These are phyloP conservation scores for Nerophis lumbriciformis DNA, from an alignment of 2,113 vertebrate species.

Conservation along the genomic window DNA sequence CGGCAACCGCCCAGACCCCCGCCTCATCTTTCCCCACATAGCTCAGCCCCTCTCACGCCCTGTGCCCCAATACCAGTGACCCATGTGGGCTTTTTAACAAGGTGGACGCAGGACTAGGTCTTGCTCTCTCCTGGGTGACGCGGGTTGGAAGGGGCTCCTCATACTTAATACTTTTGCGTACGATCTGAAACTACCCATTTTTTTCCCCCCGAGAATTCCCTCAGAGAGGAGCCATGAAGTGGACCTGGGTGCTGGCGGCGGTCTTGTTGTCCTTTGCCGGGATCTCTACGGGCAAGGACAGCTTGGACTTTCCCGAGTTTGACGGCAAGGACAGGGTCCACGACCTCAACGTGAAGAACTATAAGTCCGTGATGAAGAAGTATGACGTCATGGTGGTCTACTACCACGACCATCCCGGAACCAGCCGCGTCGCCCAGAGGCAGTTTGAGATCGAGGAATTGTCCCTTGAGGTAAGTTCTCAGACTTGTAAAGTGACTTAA, in stretches of 20 bases:
- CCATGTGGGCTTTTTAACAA: slow-evolving; percentile 66
- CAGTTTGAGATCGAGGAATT: slow-evolving; percentile 87
- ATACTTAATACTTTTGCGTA: slow-evolving; percentile 24
- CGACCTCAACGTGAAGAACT: slow-evolving; percentile 82
- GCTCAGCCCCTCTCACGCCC: slow-evolving; percentile 63
- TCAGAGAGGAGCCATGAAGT: slow-evolving; percentile 70
- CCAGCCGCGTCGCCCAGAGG: slow-evolving; percentile 78
- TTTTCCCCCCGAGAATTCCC: not conserved
- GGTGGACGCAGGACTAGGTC: slow-evolving; percentile 68
- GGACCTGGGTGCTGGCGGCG: slow-evolving; percentile 70
- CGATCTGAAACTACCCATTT: slow-evolving; percentile 24
- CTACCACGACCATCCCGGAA: slow-evolving; percentile 81
- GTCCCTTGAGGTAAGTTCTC: slow-evolving; percentile 80
- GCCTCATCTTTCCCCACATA: slow-evolving; percentile 48
- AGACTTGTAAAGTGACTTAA: slow-evolving; percentile 7
- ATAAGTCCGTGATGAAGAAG: slow-evolving; percentile 84
- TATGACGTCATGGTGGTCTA: slow-evolving; percentile 84
- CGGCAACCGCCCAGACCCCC: slow-evolving; percentile 31
- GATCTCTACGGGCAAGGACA: slow-evolving; percentile 67
- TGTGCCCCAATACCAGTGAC: slow-evolving; percentile 50
- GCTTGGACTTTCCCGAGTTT: slow-evolving; percentile 81
- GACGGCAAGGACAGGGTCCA: slow-evolving; percentile 85
- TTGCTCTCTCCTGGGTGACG: slow-evolving; percentile 73
- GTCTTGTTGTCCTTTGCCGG: slow-evolving; percentile 61
- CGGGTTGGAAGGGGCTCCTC: slow-evolving; percentile 61